Evolutionary conservation across 2,113 vertebrate genomes (phyloP), one percentile per base, ranked within the genome.

Genomic region (Procavia capensis): DNA sequence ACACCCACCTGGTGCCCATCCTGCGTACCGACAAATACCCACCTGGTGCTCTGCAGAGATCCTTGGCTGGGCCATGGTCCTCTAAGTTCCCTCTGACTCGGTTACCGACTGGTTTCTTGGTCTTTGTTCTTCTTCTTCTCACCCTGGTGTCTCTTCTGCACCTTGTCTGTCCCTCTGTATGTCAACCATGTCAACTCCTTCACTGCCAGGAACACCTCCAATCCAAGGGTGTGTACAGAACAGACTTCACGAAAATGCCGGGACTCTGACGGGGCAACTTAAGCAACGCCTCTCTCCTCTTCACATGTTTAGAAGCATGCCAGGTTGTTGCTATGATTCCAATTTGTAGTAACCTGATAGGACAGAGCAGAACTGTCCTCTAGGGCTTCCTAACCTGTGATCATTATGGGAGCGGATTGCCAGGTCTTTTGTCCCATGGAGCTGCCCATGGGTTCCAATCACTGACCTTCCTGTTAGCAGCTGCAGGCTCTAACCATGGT

Each of bases 231-330:
- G 45, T 85, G n/a, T 14, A 75, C 6, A 74, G 74, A 85, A 68
- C 27, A 91, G 79, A 86, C 25, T 41, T 93, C 75, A 50, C 27
- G 31, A 76, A 88, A 88, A 66, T 27, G 36, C 34, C 83, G 47
- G 27, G 59, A 47, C 66, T 83, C 64, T 39, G 25, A 75, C 31
- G 34, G 36, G 75, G 41, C 64, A 17, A 92, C 39, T 29, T 29
- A 68, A 70, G 25, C 39, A 57, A 68, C 19, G 50, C 29, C 29
- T 78, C 54, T 93, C 34, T 2, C 13, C 6, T 27, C 29, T 57
- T 43, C 45, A 85, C 59, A 70, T 27, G 64, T 41, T 91, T 68
- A 88, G 45, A 92, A 96, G 29, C 57, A 82, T 78, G 13, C 39
- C 78, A 36, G 63, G 63, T 66, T 66, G 63, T 66, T 66, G 63